phyloP scores from a whole-genome alignment of 2,888 invertebrate genomes.

The Resseliella maxima region DNA sequence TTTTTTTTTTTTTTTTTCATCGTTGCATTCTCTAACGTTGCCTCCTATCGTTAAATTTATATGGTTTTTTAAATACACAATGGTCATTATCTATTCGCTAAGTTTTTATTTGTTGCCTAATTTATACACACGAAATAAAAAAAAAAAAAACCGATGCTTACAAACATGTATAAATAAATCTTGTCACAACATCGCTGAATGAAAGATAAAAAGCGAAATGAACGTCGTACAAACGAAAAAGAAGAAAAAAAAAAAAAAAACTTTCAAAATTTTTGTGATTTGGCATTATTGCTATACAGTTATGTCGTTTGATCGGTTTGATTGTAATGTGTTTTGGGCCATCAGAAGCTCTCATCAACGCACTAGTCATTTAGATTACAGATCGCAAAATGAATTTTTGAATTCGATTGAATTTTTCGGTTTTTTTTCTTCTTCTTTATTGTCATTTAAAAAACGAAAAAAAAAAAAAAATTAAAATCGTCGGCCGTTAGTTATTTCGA shows the following conservation, averaged over 20 bases:
- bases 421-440: neutral
- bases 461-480: constrained; percentile 21
- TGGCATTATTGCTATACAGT: constrained; percentile 7
- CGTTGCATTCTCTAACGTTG: constrained; percentile 30
- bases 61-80: constrained; percentile 21
- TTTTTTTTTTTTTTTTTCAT: neutral
- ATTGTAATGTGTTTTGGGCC: neutral
- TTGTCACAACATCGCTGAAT: constrained; percentile 39
- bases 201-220: constrained; percentile 48
- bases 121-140: neutral
- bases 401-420: constrained; percentile 22
- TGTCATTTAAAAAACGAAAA: neutral
- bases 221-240: neutral
- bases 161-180: constrained; percentile 48
- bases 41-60: constrained; percentile 44
- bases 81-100: constrained; percentile 44
- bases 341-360: constrained; percentile 4
- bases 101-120: constrained; percentile 49
- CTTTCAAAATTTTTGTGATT: constrained; percentile 44
- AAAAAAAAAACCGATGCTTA: neutral
- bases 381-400: constrained; percentile 20
- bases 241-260: constrained; percentile 16
- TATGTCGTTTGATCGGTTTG: constrained; percentile 17
- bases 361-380: neutral
- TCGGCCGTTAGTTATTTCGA: neutral